phyloP scores from a whole-genome alignment of 2,888 invertebrate genomes.

The Rhorus exstirpatorius region DNA sequence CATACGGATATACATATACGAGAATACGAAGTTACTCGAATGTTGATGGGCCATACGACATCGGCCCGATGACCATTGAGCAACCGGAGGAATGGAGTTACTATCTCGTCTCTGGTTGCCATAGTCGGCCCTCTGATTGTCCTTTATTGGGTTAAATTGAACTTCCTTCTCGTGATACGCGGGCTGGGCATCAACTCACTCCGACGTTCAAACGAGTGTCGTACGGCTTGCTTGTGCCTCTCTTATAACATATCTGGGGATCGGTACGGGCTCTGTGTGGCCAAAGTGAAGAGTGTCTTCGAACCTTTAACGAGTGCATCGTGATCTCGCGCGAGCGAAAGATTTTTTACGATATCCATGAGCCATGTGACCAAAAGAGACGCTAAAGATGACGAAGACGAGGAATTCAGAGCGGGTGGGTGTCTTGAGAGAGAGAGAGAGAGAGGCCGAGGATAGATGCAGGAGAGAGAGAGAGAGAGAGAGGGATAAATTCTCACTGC shows the following conservation, averaged over 20 bases:
- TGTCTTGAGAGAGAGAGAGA: conserved; percentile 74
- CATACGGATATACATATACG: background rate
- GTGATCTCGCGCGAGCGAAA: background rate
- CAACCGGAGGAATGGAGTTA: conserved; percentile 82
- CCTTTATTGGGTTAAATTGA: conserved; percentile 86
- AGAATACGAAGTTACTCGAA: conserved; percentile 29
- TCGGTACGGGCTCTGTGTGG: conserved; percentile 85
- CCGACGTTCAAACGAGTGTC: conserved; percentile 54
- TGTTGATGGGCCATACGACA: conserved; percentile 22
- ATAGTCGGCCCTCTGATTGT: conserved; percentile 86
- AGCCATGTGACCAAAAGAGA: background rate
- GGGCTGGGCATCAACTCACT: conserved; percentile 85
- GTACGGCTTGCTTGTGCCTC: conserved; percentile 79
- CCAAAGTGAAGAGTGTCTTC: conserved; percentile 76
- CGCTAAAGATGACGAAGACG: too few relatives aligned
- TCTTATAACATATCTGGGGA: conserved; percentile 84
- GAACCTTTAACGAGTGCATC: background rate
- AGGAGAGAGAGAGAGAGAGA: conserved; percentile 58
- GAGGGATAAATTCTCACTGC: conserved; percentile 4
- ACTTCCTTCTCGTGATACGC: conserved; percentile 86
- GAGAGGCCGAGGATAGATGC: too few relatives aligned
- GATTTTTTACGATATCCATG: background rate
- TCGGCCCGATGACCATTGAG: conserved; percentile 64
- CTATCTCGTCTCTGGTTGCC: conserved; percentile 77
- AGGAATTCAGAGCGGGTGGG: conserved; percentile 82